Conservation (phyloP, 1,140 invertebrate genomes). For the Hycleus phaleratus region DNA sequence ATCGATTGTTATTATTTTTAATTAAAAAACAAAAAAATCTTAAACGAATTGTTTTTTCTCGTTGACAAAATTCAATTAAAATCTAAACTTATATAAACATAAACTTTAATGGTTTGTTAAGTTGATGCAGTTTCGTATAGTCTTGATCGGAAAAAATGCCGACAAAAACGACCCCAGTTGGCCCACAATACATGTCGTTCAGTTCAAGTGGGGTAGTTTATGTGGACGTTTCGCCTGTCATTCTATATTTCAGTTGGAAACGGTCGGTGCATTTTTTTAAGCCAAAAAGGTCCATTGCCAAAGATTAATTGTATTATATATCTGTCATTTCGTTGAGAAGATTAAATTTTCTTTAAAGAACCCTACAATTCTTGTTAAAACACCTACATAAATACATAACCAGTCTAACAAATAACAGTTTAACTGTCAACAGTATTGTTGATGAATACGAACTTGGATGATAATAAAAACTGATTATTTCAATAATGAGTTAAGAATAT, state of each 20-base stretch:
- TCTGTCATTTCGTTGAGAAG: conserved; percentile 13
- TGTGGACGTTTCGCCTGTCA: conserved; percentile 13
- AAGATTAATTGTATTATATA: conserved; percentile 18
- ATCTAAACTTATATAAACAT: too few relatives aligned
- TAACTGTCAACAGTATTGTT: not conserved
- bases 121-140: too few relatives aligned
- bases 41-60: too few relatives aligned
- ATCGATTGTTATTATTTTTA: too few relatives aligned
- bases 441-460: too few relatives aligned
- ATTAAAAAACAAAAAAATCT: too few relatives aligned
- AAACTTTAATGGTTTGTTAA: too few relatives aligned
- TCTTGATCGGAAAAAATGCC: conserved; percentile 1
- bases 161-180: conserved; percentile 8
- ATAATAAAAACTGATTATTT: too few relatives aligned
- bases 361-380: conserved; percentile 9
- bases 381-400: conserved; percentile 11
- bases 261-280: conserved; percentile 7
- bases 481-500: too few relatives aligned
- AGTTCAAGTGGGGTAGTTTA: conserved; percentile 13
- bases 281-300: conserved; percentile 6
- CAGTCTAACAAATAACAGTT: conserved; percentile 3
- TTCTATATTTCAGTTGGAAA: conserved; percentile 10
- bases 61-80: too few relatives aligned
- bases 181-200: conserved; percentile 11
- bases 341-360: conserved; percentile 17